Base-by-base conservation (phyloP, 2,888 invertebrate species). In the Cantharis flavilabris region DNA sequence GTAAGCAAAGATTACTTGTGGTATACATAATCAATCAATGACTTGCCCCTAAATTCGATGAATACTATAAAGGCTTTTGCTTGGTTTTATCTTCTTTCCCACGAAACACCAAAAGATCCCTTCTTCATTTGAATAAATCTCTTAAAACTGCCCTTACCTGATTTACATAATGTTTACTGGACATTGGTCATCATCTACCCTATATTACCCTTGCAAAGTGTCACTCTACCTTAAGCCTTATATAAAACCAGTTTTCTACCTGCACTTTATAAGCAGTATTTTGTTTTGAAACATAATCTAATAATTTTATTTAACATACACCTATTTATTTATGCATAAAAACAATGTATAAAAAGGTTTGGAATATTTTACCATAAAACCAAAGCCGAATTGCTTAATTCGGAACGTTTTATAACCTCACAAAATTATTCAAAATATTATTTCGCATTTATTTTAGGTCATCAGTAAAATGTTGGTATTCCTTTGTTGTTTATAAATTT, bases 121-220 rank as follows among this genome's bases (percentile, higher is more conserved):
- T 80, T 81, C 76, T 81, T 82, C 83, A 83, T 84, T 84, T 84
- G 84, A 85, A 85, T 85, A 85, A 84, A 84, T 84, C 84, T 83
- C 84, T 84, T 81, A 82, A 83, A 84, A 81, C 82, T 83, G 81
- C 82, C 83, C 82, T 82, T 81, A 75, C 81, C 79, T 82, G 79
- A 84, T 85, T 85, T 85, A 83, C 85, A 85, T 85, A 84, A 82
- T 83, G 82, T 84, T 82, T 82, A 82, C 83, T 82, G 84, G 84
- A 63, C 62, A 70, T 70, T 70, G 70, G 70, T 74, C 70, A 73
- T 75, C 69, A 70, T 63, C 63, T 65, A 76, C 76, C 77, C 77
- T 71, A 74, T 75, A 76, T 75, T 77, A 80, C 80, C 80, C 77
- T 76, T 72, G 78, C 75, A 81, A 80, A 79, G 80, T 81, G 81